phyloP scores from a whole-genome alignment of 1,140 invertebrate species.

The Melitaea cinxia region DNA sequence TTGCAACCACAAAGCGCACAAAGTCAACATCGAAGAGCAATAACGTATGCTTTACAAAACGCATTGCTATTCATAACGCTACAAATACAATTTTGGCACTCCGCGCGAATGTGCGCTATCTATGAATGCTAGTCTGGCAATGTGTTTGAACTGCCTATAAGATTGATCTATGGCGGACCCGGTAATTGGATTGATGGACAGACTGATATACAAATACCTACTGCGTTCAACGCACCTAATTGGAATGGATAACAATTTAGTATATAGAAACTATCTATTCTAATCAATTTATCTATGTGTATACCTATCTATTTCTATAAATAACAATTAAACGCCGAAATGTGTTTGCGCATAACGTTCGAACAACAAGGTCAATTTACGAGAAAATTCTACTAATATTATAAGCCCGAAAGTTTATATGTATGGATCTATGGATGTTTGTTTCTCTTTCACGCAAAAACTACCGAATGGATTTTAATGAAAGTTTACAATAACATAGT shows the following conservation, averaged over 20 bases:
- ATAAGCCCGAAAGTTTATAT: too few relatives aligned
- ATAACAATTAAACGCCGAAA: too few relatives aligned
- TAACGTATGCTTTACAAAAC: slow-evolving; percentile 13
- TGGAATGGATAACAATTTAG: slow-evolving; percentile 1
- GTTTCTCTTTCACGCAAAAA: too few relatives aligned
- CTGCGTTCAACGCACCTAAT: slow-evolving; percentile 28
- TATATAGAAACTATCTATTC: too few relatives aligned
- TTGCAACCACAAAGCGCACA: not conserved
- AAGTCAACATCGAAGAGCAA: not conserved
- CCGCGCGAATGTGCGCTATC: slow-evolving; percentile 6
- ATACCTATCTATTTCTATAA: too few relatives aligned
- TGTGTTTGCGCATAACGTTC: too few relatives aligned
- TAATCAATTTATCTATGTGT: too few relatives aligned
- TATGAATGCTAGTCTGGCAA: slow-evolving; percentile 28
- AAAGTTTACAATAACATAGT: too few relatives aligned
- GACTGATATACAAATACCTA: slow-evolving; percentile 22
- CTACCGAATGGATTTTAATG: too few relatives aligned
- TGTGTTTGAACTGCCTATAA: slow-evolving; percentile 46
- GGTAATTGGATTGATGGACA: slow-evolving; percentile 44
- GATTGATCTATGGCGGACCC: slow-evolving; percentile 45
- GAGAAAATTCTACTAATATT: too few relatives aligned
- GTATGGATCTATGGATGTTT: too few relatives aligned
- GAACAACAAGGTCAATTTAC: too few relatives aligned
- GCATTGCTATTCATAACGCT: not conserved
- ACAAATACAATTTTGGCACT: slow-evolving; percentile 19